These are phyloP conservation scores for Zophobas atratus DNA, from an alignment of 1,140 invertebrate genomes.

Conservation along the genomic window DNA sequence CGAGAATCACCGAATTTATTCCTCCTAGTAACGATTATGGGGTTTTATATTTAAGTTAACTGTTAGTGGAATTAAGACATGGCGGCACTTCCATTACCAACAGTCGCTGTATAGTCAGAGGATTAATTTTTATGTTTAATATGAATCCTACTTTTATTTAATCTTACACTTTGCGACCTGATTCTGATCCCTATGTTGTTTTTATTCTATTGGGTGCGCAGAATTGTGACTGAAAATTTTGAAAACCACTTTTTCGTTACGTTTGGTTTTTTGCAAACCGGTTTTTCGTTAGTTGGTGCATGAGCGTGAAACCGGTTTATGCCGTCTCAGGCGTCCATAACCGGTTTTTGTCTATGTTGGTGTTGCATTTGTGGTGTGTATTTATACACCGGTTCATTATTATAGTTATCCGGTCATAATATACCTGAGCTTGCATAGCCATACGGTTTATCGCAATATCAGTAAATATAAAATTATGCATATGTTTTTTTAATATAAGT, in stretches of 20 bases:
- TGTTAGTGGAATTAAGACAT: slow-evolving; percentile 4
- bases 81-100: not conserved
- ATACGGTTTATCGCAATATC: slow-evolving; percentile 30
- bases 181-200: no score
- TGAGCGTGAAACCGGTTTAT: no score
- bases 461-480: slow-evolving; percentile 11
- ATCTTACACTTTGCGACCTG: no score
- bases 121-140: no score
- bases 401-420: slow-evolving; percentile 8
- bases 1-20: slow-evolving; percentile 42
- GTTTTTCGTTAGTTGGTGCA: no score
- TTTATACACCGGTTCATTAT: slow-evolving; percentile 3
- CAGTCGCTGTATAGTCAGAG: not conserved
- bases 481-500: slow-evolving; percentile 37
- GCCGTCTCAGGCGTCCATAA: no score
- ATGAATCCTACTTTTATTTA: no score
- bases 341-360: no score
- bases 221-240: no score
- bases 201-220: no score
- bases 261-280: no score
- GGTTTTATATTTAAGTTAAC: slow-evolving; percentile 16
- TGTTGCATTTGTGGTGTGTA: not conserved
- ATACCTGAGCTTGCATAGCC: slow-evolving; percentile 11
- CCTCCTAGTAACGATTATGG: slow-evolving; percentile 6
- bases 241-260: no score